These are phyloP conservation scores for Oreochromis spilurus DNA, from an alignment of 2,113 vertebrate genomes.

Conservation along the genomic window DNA sequence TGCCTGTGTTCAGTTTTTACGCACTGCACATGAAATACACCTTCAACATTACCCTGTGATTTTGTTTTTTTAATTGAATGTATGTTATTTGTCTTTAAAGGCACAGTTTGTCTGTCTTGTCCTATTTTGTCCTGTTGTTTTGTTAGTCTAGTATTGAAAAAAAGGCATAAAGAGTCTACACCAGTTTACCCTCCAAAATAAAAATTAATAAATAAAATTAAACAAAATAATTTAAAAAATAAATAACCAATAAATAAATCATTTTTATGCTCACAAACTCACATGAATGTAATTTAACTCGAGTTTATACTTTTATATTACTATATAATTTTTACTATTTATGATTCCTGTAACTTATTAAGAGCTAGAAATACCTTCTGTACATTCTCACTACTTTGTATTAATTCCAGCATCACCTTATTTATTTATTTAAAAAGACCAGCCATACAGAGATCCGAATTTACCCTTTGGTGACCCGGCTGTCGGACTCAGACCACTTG, in stretches of 20 bases:
- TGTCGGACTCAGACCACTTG: not conserved
- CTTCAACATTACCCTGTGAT: not conserved
- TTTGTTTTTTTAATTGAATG: not conserved
- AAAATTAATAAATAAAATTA: fast-evolving
- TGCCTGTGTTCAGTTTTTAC: fast-evolving
- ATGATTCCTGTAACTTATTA: not conserved
- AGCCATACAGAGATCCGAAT: not conserved
- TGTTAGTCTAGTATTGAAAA: not conserved
- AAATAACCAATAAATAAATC: not conserved
- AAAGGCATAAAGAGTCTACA: not conserved
- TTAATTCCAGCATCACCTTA: not conserved
- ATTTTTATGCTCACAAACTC: fast-evolving
- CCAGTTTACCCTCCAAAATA: not conserved
- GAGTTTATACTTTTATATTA: not conserved
- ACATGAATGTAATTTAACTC: not conserved
- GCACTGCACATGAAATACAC: fast-evolving
- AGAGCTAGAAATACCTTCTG: not conserved
- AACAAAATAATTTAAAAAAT: not conserved
- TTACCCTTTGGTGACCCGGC: not conserved
- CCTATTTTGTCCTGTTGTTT: not conserved
- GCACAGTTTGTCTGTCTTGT: not conserved
- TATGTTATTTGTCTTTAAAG: not conserved
- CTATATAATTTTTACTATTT: not conserved
- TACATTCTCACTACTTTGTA: not conserved
- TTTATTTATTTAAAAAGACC: not conserved